A percentile compares a stretch with the other conserved stretches of the same genome.
These are phyloP conservation scores for Protonemura montana DNA, from an alignment of 2,888 invertebrate species.

Conservation along the genomic window DNA sequence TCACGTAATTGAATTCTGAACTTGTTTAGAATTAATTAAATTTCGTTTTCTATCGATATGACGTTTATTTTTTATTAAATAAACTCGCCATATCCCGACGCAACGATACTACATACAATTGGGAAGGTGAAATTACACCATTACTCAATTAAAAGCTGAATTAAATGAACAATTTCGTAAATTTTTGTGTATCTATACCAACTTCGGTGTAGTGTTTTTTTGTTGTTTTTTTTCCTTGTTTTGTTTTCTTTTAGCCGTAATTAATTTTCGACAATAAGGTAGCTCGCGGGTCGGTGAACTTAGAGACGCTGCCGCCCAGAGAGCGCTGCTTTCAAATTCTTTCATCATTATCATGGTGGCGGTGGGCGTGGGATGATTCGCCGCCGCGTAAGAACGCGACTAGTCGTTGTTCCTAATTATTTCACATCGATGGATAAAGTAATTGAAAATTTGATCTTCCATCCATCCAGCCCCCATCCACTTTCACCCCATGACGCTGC, in stretches of 20 bases:
- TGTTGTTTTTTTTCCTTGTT: no score
- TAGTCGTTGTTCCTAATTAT: neutral
- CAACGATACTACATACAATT: no score
- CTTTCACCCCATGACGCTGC: neutral
- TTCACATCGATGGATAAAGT: neutral
- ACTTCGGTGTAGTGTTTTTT: neutral
- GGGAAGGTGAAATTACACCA: no score
- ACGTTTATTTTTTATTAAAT: neutral
- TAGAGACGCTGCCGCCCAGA: neutral
- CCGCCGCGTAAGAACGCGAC: neutral
- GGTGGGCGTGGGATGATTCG: neutral
- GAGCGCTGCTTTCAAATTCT: neutral
- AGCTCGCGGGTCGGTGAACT: neutral
- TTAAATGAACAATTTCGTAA: no score
- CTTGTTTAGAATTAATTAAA: neutral
- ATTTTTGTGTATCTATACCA: neutral
- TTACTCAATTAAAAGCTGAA: no score
- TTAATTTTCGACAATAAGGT: neutral
- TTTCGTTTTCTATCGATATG: neutral
- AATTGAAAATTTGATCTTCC: conserved; percentile 7
- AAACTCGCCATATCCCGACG: neutral
- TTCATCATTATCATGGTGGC: neutral
- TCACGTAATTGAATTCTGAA: neutral
- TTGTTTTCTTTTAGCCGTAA: no score
- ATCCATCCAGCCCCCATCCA: neutral